Evolutionary conservation across 2,888 invertebrate species (phyloP).

Genomic region (Julus scandinavius): DNA sequence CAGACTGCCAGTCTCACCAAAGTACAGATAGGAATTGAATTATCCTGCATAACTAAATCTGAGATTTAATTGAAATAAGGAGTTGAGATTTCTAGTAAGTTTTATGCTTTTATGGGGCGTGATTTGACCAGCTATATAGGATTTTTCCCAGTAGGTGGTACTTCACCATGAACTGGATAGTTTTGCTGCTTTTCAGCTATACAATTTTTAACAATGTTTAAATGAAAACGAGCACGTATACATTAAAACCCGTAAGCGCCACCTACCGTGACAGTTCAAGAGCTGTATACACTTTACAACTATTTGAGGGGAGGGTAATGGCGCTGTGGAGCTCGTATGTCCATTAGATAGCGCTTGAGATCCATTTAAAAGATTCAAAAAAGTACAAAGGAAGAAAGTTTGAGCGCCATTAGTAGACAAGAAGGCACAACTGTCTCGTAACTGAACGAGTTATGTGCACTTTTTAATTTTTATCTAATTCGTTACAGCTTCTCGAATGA

Average conservation of each 20-base stretch:
- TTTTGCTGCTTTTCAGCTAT: not conserved
- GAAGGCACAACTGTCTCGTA: constrained; percentile 39
- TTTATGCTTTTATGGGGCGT: not conserved
- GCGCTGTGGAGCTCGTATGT: not conserved
- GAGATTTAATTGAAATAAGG: too few relatives aligned
- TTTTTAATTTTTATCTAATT: not conserved
- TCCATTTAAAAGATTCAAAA: constrained; percentile 25
- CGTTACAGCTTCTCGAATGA: constrained; percentile 22
- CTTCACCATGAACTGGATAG: not conserved
- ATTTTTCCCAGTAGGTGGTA: not conserved
- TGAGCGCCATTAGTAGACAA: not conserved
- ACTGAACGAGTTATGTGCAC: constrained; percentile 3
- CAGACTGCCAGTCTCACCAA: too few relatives aligned
- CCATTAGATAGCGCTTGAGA: constrained; percentile 40
- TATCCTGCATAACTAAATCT: too few relatives aligned
- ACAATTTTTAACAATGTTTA: constrained; percentile 5
- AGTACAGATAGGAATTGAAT: too few relatives aligned
- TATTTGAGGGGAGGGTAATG: not conserved
- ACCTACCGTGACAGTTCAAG: constrained; percentile 11
- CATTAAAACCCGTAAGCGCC: constrained; percentile 36
- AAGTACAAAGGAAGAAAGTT: constrained; percentile 20
- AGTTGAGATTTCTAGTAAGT: too few relatives aligned
- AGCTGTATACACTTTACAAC: not conserved
- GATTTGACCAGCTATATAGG: not conserved
- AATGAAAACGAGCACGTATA: constrained; percentile 36